Evolutionary conservation across 2,113 vertebrate genomes (phyloP).

Genomic region (Oenanthe melanoleuca): DNA sequence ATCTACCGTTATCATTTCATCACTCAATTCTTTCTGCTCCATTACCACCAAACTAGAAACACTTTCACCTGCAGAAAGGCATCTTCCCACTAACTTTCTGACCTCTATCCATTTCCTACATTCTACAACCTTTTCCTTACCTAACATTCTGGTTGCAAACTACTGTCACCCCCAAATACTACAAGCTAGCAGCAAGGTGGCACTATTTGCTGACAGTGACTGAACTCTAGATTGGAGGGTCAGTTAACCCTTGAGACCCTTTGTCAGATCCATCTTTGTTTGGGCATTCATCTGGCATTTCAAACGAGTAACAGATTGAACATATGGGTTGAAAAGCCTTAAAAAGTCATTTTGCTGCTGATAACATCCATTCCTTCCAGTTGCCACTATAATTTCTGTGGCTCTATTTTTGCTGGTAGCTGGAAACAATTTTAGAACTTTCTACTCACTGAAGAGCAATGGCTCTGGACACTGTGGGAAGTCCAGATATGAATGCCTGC

Average conservation of each 20-base stretch:
- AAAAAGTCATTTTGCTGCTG: background rate
- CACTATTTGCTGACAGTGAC: constrained; percentile 17
- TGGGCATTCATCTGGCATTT: background rate
- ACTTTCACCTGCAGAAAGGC: constrained; percentile 2
- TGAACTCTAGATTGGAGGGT: background rate
- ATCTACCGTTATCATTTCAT: background rate
- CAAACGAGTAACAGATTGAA: constrained; percentile 18
- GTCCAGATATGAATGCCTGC: background rate
- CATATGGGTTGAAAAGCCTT: background rate
- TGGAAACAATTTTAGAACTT: background rate
- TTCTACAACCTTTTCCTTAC: constrained; percentile 43
- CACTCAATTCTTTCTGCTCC: constrained; percentile 24
- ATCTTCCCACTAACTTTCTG: constrained; percentile 37
- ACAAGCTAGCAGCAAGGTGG: constrained; percentile 31
- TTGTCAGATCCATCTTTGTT: background rate
- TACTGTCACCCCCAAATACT: constrained; percentile 19
- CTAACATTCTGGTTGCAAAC: constrained; percentile 64
- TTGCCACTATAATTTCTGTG: background rate
- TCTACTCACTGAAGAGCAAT: background rate
- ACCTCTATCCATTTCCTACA: constrained; percentile 59
- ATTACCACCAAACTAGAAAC: constrained; percentile 19
- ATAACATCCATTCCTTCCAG: background rate
- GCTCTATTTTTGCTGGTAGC: background rate
- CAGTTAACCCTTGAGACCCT: background rate
- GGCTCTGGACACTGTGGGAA: background rate